These are phyloP conservation scores for Picathartes gymnocephalus DNA, from an alignment of 2,113 vertebrate species.

Conservation along the genomic window DNA sequence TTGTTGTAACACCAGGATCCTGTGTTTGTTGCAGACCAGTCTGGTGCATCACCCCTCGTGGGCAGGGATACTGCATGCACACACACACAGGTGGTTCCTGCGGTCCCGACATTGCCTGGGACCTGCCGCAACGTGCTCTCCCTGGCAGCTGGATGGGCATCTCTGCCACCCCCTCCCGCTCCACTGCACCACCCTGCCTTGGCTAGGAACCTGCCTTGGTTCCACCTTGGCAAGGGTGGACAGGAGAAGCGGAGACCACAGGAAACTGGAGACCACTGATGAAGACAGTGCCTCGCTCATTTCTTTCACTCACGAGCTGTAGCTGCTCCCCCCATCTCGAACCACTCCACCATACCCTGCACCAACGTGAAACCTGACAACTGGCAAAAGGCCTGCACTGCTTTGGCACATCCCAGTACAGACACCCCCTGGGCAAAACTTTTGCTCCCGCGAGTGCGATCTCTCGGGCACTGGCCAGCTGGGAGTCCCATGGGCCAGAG, in stretches of 20 bases:
- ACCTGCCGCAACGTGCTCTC: accelerated
- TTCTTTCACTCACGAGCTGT: accelerated
- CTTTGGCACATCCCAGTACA: accelerated
- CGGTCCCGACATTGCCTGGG: accelerated
- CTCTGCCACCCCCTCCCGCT: not conserved
- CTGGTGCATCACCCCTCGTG: accelerated
- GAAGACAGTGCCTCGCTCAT: not conserved
- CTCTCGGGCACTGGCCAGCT: accelerated
- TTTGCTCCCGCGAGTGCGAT: accelerated
- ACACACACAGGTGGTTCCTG: not conserved
- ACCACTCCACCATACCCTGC: not conserved
- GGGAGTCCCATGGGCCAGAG: accelerated
- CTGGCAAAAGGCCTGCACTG: not conserved
- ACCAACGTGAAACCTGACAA: accelerated
- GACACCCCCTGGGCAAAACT: not conserved
- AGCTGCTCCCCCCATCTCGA: not conserved
- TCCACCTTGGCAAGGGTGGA: not conserved
- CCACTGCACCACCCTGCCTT: not conserved
- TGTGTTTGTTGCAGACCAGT: accelerated
- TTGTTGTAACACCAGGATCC: not conserved
- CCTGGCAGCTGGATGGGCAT: not conserved
- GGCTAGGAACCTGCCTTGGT: not conserved
- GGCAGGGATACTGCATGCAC: not conserved
- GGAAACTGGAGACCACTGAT: not conserved
- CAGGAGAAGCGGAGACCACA: not conserved